Base-by-base conservation (phyloP, 2,797 vertebrate species). In the Coendou prehensilis region DNA sequence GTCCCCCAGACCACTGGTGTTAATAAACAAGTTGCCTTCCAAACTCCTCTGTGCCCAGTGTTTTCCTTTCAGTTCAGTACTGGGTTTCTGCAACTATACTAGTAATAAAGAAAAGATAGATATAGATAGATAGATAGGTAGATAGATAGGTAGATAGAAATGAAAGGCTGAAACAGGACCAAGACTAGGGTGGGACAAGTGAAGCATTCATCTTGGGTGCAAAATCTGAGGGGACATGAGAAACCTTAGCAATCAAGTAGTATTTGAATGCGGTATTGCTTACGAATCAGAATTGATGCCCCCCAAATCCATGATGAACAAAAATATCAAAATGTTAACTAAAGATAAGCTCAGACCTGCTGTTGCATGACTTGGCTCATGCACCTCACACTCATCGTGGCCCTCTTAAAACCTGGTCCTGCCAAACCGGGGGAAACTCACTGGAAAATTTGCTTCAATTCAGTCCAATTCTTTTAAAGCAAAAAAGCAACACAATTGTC, bases 291-390 rank as follows among this genome's bases (percentile, higher is more conserved):
- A 61, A 59, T 63, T 81, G 33, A 81, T 6, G 37, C 64, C 15
- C 33, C 26, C 10, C 15, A n/a, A 67, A 67, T 85, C 18, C 6
- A 61, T 37, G 0, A 9, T 28, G 33, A 63, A 73, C 54, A 73
- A 87, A 87, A 87, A 73, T 56, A 41, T 87, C 33, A 89, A 85
- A 54, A 79, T 54, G 47, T 59, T 57, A 91, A 18, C 45, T 82
- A n/a, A 52, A n/a, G 47, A 54, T 37, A 47, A 28, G 17, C 73
- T 69, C 28, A 14, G 13, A 61, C 18, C 10, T 47, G 41, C 5
- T 18, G 63, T 45, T 56, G 22, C 3, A 54, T 73, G 23, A 63
- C 56, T 41, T 89, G 23, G 5, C 5, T 80, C 41, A 1, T 20
- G 83, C 2, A 17, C 20, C 1, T 76, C 5, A 17, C 67, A n/a